These are phyloP conservation scores for Bedellia somnulentella DNA, from an alignment of 2,888 invertebrate genomes.

Conservation along the genomic window DNA sequence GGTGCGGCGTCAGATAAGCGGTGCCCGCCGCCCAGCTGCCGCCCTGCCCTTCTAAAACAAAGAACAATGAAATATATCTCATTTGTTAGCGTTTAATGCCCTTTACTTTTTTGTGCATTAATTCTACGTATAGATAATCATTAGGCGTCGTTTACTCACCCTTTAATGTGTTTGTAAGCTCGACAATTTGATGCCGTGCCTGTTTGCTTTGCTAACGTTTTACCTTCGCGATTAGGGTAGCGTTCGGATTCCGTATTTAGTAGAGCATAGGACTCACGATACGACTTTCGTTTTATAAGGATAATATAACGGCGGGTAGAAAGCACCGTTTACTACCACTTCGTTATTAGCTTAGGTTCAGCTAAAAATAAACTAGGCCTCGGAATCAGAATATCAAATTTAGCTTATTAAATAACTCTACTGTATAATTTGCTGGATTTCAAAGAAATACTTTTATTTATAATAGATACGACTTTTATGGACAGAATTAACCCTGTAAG, in stretches of 20 bases:
- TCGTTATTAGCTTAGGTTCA: no score
- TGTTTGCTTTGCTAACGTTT: conserved; percentile 55
- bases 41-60: conserved; percentile 43
- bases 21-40: conserved; percentile 43
- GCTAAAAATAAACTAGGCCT: no score
- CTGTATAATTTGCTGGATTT: no score
- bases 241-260: conserved; percentile 53
- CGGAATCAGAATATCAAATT: no score
- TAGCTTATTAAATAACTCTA: no score
- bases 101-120: conserved; percentile 26
- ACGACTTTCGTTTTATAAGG: conserved; percentile 50
- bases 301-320: conserved; percentile 33
- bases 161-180: conserved; percentile 51
- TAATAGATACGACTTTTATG: background rate
- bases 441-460: background rate
- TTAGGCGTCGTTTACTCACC: conserved; percentile 43
- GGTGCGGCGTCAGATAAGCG: conserved; percentile 55
- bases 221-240: conserved; percentile 56
- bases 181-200: conserved; percentile 52
- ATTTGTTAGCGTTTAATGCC: conserved; percentile 36
- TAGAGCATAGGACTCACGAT: conserved; percentile 47
- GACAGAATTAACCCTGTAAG: background rate
- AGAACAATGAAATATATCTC: conserved; percentile 45
- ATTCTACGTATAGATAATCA: conserved; percentile 47
- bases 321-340: no score